Conservation (phyloP, 2,113 vertebrate species). For the Cromileptes altivelis region DNA sequence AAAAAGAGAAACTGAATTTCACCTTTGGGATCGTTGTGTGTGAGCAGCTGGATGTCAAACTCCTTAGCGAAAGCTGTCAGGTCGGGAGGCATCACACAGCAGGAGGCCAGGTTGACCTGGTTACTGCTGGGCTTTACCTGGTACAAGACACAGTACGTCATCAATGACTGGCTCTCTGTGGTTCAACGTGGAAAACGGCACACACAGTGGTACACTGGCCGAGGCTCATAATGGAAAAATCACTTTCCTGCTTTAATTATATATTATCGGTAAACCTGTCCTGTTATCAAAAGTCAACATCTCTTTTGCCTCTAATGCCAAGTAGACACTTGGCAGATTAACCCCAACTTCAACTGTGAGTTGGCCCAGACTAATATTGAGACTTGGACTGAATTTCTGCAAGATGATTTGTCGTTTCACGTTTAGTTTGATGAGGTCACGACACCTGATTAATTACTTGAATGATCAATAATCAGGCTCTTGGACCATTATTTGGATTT, state of each 20-base stretch:
- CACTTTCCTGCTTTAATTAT: neutral
- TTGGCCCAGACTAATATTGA: neutral
- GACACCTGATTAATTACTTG: too few relatives aligned
- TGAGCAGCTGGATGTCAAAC: constrained; percentile 96
- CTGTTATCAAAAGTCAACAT: neutral
- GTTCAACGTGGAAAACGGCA: neutral
- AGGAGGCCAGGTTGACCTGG: constrained; percentile 98
- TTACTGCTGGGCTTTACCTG: constrained; percentile 99
- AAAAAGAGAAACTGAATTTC: constrained; percentile 25
- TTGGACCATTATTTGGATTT: too few relatives aligned
- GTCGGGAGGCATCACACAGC: constrained; percentile 99
- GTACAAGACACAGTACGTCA: neutral
- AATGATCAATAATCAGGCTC: too few relatives aligned
- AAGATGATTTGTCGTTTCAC: neutral
- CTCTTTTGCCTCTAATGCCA: neutral
- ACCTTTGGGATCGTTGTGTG: constrained; percentile 98
- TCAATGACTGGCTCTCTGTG: neutral
- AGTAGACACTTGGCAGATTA: too few relatives aligned
- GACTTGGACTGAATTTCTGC: neutral
- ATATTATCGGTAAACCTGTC: neutral
- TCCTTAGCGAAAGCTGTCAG: constrained; percentile 97
- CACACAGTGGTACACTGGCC: neutral
- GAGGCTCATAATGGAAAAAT: neutral
- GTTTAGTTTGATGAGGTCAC: neutral
- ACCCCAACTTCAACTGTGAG: neutral